Evolutionary conservation across 1,140 invertebrate genomes (phyloP), one percentile per base, ranked within the genome.

Genomic region (Euschistus heros): DNA sequence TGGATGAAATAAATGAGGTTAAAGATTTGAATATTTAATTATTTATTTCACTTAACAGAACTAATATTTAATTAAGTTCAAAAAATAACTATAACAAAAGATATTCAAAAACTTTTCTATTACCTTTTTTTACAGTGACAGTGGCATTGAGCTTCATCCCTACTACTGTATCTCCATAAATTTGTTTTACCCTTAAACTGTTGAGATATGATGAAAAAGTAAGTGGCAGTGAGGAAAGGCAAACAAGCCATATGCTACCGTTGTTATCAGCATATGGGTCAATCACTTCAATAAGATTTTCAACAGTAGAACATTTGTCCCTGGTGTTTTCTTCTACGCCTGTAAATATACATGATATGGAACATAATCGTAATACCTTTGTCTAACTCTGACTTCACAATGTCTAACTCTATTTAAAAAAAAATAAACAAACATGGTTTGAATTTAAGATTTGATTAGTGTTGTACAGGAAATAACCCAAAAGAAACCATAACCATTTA

Each of bases 181-280:
- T 54, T 66, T 84, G 81, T 2, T 79, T 75, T 6, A 86, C 71
- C 7, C 79, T 75, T 5, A 86, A 68, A 0, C 81, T 79, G 70
- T 85, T 82, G 0, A 85, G 72, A 69, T 82, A 85, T 0, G 83
- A 84, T 64, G 78, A 80, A 65, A 85, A 82, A 33, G 81, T 73
- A 26, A 85, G 76, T 0, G 80, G 79, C 0, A 79, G 72, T 14
- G 70, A 74, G 68, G 66, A 73, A 72, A 14, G 59, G 68, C 84
- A 86, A 2, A 87, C 75, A 5, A 78, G 77, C 83, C 84, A 85
- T 46, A 76, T 74, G 0, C 83, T 84, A 15, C 84, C 84, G 73
- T 86, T 85, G 17, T 33, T 63, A 66, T 84, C 84, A 0, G 82
- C 81, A 72, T 86, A 86, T 65, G 80, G 83, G 73, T 87, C 85